Evolutionary conservation across 2,113 vertebrate genomes (phyloP).

Genomic region (Dendropsophus ebraccatus): DNA sequence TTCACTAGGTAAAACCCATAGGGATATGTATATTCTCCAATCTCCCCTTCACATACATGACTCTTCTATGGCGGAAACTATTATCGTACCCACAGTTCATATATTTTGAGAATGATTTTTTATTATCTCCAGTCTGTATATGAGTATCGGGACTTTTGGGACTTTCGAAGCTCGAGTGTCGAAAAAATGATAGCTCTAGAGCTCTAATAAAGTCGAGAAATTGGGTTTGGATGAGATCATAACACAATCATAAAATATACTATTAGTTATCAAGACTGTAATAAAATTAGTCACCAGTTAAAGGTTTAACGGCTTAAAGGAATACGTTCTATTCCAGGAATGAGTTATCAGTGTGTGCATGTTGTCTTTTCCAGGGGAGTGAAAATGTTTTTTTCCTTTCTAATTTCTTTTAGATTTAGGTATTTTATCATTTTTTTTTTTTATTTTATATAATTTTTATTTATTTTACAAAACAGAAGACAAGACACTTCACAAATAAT

Average conservation of each 20-base stretch:
- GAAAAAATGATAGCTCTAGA: background rate
- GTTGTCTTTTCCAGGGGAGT: background rate
- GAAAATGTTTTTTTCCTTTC: background rate
- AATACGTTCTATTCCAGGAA: background rate
- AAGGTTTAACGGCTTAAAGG: background rate
- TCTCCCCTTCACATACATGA: slow-evolving; percentile 6
- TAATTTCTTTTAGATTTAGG: background rate
- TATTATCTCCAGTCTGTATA: slow-evolving; percentile 8
- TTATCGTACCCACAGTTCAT: slow-evolving; percentile 3
- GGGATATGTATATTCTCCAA: slow-evolving; percentile 14
- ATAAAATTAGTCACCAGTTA: background rate
- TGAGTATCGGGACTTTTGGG: background rate
- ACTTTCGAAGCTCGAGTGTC: background rate
- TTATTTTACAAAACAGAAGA: too few relatives aligned
- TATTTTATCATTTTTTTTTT: background rate
- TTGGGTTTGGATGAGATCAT: background rate
- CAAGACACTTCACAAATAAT: too few relatives aligned
- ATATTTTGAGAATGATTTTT: slow-evolving; percentile 11
- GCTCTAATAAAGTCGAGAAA: background rate
- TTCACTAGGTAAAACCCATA: background rate
- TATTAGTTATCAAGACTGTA: background rate
- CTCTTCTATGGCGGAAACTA: slow-evolving; percentile 2
- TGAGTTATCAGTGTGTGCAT: too few relatives aligned
- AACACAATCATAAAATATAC: background rate
- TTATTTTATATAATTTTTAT: too few relatives aligned